These are phyloP conservation scores for Platichthys stellatus DNA, from an alignment of 2,113 vertebrate species.

Conservation along the genomic window DNA sequence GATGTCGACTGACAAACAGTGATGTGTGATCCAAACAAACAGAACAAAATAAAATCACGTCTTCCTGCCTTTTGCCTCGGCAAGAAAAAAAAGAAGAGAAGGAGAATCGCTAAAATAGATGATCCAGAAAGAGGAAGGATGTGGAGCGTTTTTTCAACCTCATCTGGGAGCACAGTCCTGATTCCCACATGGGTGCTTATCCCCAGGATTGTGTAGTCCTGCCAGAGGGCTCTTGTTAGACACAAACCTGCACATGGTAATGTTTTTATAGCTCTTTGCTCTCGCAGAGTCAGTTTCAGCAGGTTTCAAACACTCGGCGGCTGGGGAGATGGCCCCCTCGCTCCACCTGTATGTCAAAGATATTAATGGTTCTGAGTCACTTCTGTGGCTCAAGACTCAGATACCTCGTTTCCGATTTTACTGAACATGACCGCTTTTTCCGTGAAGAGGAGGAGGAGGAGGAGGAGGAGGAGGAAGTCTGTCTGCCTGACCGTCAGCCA, in stretches of 20 bases:
- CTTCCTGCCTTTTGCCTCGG: slow-evolving; percentile 19
- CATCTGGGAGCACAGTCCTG: slow-evolving; percentile 61
- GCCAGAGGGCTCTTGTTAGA: slow-evolving; percentile 66
- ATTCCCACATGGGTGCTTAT: slow-evolving; percentile 70
- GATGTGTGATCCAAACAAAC: neutral
- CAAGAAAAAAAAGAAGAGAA: slow-evolving; percentile 26
- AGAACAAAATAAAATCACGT: slow-evolving; percentile 3
- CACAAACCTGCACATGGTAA: slow-evolving; percentile 63
- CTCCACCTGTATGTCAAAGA: slow-evolving; percentile 74
- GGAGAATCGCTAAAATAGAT: slow-evolving; percentile 55
- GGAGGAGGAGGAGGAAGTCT: slow-evolving; percentile 43
- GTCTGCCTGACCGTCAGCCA: slow-evolving; percentile 54
- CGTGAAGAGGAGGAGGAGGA: slow-evolving; percentile 23
- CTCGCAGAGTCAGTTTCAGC: slow-evolving; percentile 47
- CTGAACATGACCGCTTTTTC: slow-evolving; percentile 62
- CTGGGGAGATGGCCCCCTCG: slow-evolving; percentile 58
- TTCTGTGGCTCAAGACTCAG: slow-evolving; percentile 49
- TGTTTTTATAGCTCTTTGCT: slow-evolving; percentile 65
- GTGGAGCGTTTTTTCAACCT: slow-evolving; percentile 56
- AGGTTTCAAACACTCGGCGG: slow-evolving; percentile 56
- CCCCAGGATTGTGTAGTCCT: slow-evolving; percentile 53
- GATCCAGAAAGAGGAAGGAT: slow-evolving; percentile 76
- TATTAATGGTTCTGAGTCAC: slow-evolving; percentile 73
- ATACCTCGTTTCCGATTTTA: slow-evolving; percentile 66
- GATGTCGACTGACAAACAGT: neutral